A percentile compares a stretch with the other conserved stretches of the same genome.
These are phyloP conservation scores for Cyphomyrus plagiostoma DNA, from an alignment of 2,113 vertebrate genomes.

Conservation along the genomic window DNA sequence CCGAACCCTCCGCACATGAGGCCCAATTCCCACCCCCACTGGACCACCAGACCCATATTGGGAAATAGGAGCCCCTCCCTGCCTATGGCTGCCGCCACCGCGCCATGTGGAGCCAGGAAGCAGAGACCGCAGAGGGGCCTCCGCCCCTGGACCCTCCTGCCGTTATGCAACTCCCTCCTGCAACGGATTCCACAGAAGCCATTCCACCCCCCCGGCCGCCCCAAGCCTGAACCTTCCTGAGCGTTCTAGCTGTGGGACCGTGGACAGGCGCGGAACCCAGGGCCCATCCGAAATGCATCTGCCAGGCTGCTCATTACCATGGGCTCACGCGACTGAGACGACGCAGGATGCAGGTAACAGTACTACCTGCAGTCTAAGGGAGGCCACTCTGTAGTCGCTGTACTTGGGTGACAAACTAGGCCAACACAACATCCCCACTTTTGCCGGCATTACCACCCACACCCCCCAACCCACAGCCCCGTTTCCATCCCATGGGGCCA, in stretches of 20 bases:
- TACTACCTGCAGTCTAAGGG: not conserved
- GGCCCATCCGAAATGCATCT: not conserved
- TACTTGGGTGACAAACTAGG: not conserved
- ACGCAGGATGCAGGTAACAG: not conserved
- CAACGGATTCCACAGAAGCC: not conserved
- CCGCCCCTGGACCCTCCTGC: not conserved
- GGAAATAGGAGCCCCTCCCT: not conserved
- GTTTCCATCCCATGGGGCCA: not conserved
- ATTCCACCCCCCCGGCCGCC: not conserved
- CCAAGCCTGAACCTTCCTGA: not conserved
- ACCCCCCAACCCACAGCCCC: not conserved
- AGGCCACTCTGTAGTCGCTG: not conserved
- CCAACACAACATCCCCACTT: not conserved
- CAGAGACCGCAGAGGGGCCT: not conserved
- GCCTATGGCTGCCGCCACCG: not conserved
- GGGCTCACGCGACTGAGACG: not conserved
- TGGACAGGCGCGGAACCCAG: not conserved
- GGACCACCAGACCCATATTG: not conserved
- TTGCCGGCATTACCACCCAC: not conserved
- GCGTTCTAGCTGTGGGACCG: not conserved
- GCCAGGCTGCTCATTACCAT: not conserved
- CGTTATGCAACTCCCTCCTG: constrained; percentile 4
- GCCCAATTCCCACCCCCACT: not conserved
- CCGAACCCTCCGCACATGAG: not conserved
- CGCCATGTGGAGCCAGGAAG: not conserved